These are phyloP conservation scores for Callocephalon fimbriatum DNA, from an alignment of 2,113 vertebrate species.

Conservation along the genomic window DNA sequence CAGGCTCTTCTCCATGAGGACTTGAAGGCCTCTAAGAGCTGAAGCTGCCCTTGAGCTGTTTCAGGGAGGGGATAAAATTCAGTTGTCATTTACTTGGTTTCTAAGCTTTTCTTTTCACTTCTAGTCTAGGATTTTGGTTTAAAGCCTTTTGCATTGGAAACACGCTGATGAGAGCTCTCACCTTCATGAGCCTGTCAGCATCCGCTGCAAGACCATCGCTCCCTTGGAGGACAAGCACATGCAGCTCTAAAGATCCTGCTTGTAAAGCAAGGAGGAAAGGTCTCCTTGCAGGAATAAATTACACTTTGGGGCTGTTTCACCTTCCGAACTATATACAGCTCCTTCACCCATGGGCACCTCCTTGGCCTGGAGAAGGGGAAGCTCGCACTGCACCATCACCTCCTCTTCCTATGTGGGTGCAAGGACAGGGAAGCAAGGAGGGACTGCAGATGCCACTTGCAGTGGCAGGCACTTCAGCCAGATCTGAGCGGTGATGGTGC, in stretches of 20 bases:
- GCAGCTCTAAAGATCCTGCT: background rate
- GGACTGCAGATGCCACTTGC: background rate
- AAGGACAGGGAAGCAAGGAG: background rate
- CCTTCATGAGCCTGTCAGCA: background rate
- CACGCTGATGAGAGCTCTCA: background rate
- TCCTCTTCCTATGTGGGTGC: rapidly evolving
- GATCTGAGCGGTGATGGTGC: background rate
- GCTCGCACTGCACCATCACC: background rate
- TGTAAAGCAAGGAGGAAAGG: background rate
- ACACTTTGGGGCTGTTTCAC: background rate
- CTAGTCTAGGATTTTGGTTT: slow-evolving; percentile 18
- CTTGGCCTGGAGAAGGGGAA: background rate
- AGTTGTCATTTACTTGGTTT: background rate
- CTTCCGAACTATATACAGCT: slow-evolving; percentile 33
- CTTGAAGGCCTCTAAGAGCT: background rate
- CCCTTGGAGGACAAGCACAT: background rate
- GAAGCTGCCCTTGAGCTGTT: background rate
- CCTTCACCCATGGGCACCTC: background rate
- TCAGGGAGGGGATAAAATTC: background rate
- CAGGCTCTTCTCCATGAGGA: background rate
- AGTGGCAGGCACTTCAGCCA: slow-evolving; percentile 52
- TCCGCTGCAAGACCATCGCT: background rate
- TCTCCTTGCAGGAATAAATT: slow-evolving; percentile 12
- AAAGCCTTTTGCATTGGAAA: slow-evolving; percentile 27
- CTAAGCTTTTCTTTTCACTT: background rate